phyloP scores from a whole-genome alignment of 2,888 invertebrate genomes.

The Andrena minutula region DNA sequence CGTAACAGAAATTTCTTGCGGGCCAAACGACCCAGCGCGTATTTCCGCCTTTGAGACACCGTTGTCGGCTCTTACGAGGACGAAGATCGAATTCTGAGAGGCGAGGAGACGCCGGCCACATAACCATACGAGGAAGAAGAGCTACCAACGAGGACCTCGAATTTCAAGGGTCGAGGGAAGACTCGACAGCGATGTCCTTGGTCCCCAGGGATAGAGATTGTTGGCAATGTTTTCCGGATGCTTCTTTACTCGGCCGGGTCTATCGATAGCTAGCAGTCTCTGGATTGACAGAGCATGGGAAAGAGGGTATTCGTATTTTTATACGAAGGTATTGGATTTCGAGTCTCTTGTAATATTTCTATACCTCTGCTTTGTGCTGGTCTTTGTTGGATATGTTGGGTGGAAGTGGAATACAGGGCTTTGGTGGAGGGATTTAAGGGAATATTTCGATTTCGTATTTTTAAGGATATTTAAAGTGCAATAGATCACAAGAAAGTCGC shows the following conservation, averaged over 20 bases:
- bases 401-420: neutral
- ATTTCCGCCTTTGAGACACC: slow-evolving; percentile 6
- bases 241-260: neutral
- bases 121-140: too few relatives aligned
- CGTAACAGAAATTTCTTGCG: neutral
- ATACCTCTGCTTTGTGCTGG: neutral
- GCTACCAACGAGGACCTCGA: neutral
- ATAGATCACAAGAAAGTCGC: too few relatives aligned
- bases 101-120: neutral
- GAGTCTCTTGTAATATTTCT: neutral
- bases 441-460: neutral
- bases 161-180: neutral
- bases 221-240: neutral
- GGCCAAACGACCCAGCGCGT: neutral
- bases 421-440: neutral
- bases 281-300: too few relatives aligned
- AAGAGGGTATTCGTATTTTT: neutral
- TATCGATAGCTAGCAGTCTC: neutral
- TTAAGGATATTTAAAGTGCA: too few relatives aligned
- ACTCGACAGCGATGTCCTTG: neutral
- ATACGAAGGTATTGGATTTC: neutral
- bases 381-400: neutral
- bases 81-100: slow-evolving; percentile 8
- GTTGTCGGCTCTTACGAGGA: neutral
- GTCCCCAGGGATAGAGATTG: neutral